Percentiles rank a stretch among this genome's conserved stretches.
Conservation (phyloP, 1,140 invertebrate species). For the Drosophila erecta region DNA sequence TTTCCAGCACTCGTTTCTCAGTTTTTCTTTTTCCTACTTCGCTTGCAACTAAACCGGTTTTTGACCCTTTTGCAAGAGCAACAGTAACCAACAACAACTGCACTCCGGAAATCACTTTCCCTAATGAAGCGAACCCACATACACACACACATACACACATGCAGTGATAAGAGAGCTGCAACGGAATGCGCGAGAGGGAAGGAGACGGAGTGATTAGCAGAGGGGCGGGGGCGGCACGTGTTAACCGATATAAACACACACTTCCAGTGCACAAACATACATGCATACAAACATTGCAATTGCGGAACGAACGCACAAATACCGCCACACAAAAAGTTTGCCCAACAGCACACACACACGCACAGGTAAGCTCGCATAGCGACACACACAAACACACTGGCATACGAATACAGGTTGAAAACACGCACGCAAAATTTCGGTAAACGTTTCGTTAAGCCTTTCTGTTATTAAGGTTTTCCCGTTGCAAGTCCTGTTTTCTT, state of each 20-base stretch:
- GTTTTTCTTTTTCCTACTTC: not conserved
- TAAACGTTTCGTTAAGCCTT: constrained; percentile 17
- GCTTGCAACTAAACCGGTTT: constrained; percentile 31
- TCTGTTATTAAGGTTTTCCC: not conserved
- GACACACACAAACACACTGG: constrained; percentile 12
- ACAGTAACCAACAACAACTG: constrained; percentile 22
- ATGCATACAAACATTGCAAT: constrained; percentile 7
- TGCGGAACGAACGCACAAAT: constrained; percentile 13
- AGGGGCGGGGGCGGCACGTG: constrained; percentile 36
- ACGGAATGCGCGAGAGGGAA: constrained; percentile 20
- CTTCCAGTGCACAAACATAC: not conserved
- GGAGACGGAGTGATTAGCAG: not conserved
- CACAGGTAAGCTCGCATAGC: constrained; percentile 13
- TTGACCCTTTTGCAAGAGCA: constrained; percentile 28
- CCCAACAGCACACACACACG: constrained; percentile 19
- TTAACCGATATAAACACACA: constrained; percentile 41
- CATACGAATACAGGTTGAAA: constrained; percentile 43
- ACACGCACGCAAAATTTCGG: constrained; percentile 42
- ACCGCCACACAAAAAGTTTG: constrained; percentile 16
- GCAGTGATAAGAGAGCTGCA: constrained; percentile 33
- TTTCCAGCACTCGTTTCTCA: constrained; percentile 9
- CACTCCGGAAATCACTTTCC: constrained; percentile 57
- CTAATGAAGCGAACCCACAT: constrained; percentile 44
- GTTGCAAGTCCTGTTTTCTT: not conserved
- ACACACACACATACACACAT: constrained; percentile 29